phyloP scores from a whole-genome alignment of 2,113 vertebrate genomes.

The Lycocorax pyrrhopterus region DNA sequence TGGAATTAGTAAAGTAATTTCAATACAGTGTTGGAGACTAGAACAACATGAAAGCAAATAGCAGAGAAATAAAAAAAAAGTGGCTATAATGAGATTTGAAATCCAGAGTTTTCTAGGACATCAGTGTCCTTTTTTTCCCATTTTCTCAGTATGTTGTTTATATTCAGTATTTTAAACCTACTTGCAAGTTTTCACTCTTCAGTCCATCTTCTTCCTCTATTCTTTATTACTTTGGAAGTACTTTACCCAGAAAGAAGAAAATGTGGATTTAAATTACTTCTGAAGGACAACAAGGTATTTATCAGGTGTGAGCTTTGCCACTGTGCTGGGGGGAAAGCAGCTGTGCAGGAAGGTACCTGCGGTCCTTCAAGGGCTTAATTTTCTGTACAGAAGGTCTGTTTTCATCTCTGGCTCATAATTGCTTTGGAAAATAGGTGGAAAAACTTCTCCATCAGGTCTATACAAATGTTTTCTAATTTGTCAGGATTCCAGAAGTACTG shows the following conservation, averaged over 20 bases:
- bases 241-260: background rate
- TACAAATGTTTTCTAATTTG: background rate
- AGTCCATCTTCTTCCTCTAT: background rate
- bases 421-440: background rate
- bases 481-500: background rate
- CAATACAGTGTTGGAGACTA: background rate
- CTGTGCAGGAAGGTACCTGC: background rate
- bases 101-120: background rate
- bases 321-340: background rate
- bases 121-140: background rate
- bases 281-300: background rate
- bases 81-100: background rate
- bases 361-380: background rate
- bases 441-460: background rate
- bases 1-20: background rate
- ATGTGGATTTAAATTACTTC: background rate
- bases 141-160: background rate
- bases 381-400: background rate
- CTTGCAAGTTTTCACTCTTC: background rate
- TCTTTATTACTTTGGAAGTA: background rate
- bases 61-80: background rate
- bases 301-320: background rate
- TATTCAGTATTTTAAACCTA: background rate
- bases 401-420: background rate
- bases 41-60: background rate